Evolutionary conservation across 2,888 invertebrate genomes (phyloP).

Genomic region (Drosophila rellima): DNA sequence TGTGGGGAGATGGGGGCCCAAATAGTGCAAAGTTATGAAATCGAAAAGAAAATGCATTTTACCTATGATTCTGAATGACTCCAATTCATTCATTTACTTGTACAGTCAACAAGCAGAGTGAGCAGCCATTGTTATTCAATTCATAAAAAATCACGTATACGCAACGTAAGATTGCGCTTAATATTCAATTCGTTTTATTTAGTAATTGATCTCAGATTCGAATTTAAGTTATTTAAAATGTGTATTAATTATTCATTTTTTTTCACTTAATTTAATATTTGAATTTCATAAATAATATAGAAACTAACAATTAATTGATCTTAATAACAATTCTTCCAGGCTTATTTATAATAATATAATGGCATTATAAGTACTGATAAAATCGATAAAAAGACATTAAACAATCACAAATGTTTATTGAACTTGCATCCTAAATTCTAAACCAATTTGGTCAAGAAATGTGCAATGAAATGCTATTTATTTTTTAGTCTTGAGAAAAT

Average conservation of each 20-base stretch:
- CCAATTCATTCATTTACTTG: constrained; percentile 60
- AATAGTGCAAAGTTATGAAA: constrained; percentile 52
- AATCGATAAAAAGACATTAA: too few species aligned
- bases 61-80: constrained; percentile 53
- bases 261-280: too few species aligned
- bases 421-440: neutral
- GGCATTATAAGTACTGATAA: too few species aligned
- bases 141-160: constrained; percentile 53
- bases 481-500: constrained; percentile 17
- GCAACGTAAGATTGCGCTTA: neutral
- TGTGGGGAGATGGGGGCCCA: neutral
- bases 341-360: too few species aligned
- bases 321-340: too few species aligned
- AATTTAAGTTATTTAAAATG: neutral
- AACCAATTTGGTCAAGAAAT: constrained; percentile 6
- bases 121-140: constrained; percentile 32
- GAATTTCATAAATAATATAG: too few species aligned
- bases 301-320: too few species aligned
- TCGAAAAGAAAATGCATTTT: constrained; percentile 28
- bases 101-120: constrained; percentile 12
- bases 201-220: too few species aligned
- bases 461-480: constrained; percentile 11
- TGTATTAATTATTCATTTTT: neutral
- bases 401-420: neutral
- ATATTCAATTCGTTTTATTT: neutral